Conservation (phyloP, 2,797 vertebrate species). For the Sebastes steindachneri region DNA sequence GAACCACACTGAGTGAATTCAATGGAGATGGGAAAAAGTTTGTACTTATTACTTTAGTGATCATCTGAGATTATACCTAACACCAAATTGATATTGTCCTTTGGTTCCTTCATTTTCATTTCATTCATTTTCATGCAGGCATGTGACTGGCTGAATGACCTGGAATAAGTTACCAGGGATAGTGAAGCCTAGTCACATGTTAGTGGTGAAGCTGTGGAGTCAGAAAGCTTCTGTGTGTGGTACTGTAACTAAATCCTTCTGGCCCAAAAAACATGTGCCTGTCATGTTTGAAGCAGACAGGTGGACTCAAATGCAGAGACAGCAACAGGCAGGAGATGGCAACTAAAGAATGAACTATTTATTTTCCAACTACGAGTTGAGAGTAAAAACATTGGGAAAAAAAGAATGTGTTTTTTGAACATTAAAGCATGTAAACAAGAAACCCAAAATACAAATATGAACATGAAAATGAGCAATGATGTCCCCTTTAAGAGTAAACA, state of each 20-base stretch:
- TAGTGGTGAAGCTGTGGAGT: not conserved
- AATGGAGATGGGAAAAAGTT: too few species aligned
- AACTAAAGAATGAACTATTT: not conserved
- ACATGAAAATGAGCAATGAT: too few species aligned
- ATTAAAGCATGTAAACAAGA: too few species aligned
- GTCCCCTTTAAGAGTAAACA: not conserved
- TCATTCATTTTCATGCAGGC: not conserved
- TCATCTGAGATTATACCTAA: too few species aligned
- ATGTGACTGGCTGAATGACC: too few species aligned
- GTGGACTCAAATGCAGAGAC: not conserved
- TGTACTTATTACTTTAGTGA: too few species aligned
- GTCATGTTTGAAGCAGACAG: not conserved
- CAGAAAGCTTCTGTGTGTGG: not conserved
- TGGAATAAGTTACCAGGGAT: too few species aligned
- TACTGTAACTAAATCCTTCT: not conserved
- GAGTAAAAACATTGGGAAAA: fast-evolving
- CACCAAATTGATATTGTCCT: too few species aligned
- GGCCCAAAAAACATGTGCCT: too few species aligned
- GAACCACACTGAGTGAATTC: too few species aligned
- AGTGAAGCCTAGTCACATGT: not conserved
- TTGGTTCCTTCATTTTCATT: not conserved
- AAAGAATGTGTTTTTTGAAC: too few species aligned
- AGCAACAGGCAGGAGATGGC: not conserved
- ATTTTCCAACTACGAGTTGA: not conserved
- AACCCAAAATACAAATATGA: too few species aligned